Conservation (phyloP, 2,888 invertebrate species). For the Scaptomyza parva region DNA sequence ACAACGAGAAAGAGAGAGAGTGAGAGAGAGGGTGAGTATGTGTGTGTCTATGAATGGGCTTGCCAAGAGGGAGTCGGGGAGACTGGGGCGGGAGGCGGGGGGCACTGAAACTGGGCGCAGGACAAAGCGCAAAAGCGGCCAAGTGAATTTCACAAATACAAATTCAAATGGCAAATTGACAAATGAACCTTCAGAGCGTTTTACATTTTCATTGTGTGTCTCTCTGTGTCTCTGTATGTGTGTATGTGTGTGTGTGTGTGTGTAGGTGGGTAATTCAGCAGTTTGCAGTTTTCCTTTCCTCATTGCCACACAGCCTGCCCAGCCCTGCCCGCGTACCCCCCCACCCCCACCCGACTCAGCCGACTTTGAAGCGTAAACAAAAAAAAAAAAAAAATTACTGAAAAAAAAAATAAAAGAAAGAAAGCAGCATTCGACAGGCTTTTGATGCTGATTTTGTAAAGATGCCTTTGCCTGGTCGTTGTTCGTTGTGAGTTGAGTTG, state of each 20-base stretch:
- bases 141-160: slow-evolving; percentile 78
- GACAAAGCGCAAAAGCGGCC: slow-evolving; percentile 73
- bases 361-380: slow-evolving; percentile 65
- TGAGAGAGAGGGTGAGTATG: background rate
- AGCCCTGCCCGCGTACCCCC: too few species aligned
- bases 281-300: slow-evolving; percentile 42
- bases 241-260: slow-evolving; percentile 9
- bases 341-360: slow-evolving; percentile 17
- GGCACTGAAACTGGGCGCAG: slow-evolving; percentile 29
- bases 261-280: slow-evolving; percentile 48
- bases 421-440: slow-evolving; percentile 69
- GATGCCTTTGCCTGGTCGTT: slow-evolving; percentile 53
- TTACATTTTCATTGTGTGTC: slow-evolving; percentile 73
- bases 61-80: too few species aligned
- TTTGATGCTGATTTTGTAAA: slow-evolving; percentile 79
- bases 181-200: slow-evolving; percentile 78
- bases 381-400: slow-evolving; percentile 36
- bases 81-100: too few species aligned
- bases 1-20: background rate
- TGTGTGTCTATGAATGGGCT: background rate
- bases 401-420: slow-evolving; percentile 5
- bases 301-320: slow-evolving; percentile 39
- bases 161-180: slow-evolving; percentile 80
- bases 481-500: slow-evolving; percentile 2
- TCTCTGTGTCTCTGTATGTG: slow-evolving; percentile 36